Conservation (phyloP, 2,888 invertebrate species). For the Pachycephus smyrnensis region DNA sequence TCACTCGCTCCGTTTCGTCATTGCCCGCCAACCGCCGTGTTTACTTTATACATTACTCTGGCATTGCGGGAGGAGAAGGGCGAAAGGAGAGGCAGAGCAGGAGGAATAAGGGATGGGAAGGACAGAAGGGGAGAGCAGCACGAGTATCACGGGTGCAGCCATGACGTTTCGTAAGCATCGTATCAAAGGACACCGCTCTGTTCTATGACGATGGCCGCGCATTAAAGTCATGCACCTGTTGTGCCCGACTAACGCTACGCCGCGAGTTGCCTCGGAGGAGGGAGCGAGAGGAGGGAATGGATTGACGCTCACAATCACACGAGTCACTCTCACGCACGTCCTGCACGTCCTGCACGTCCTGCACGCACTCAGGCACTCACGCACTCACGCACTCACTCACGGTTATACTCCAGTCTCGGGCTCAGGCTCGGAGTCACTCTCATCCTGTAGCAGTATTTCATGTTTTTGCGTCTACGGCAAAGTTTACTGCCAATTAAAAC, state of each 20-base stretch:
- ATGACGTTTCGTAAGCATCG: slow-evolving; percentile 8
- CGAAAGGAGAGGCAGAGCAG: too few relatives aligned
- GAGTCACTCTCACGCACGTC: background rate
- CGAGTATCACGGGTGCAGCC: background rate
- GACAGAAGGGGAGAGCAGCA: too few relatives aligned
- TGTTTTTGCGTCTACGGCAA: slow-evolving; percentile 55
- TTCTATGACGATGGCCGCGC: slow-evolving; percentile 46
- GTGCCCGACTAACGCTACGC: slow-evolving; percentile 30
- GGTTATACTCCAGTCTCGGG: background rate
- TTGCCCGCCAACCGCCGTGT: too few relatives aligned
- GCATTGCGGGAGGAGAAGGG: too few relatives aligned
- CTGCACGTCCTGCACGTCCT: background rate
- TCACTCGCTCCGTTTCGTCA: too few relatives aligned
- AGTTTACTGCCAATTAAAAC: slow-evolving; percentile 61
- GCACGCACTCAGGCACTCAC: background rate
- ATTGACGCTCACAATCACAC: background rate
- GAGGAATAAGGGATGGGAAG: too few relatives aligned
- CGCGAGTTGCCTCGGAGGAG: slow-evolving; percentile 1
- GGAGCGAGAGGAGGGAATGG: slow-evolving; percentile 12
- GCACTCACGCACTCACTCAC: background rate
- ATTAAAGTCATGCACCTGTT: slow-evolving; percentile 58
- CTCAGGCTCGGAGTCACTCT: slow-evolving; percentile 33
- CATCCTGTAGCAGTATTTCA: slow-evolving; percentile 51
- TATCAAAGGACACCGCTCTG: slow-evolving; percentile 41
- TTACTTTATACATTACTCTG: too few relatives aligned